Base-by-base conservation (phyloP, 2,888 invertebrate genomes). In the Drosophila pseudotalamancana region DNA sequence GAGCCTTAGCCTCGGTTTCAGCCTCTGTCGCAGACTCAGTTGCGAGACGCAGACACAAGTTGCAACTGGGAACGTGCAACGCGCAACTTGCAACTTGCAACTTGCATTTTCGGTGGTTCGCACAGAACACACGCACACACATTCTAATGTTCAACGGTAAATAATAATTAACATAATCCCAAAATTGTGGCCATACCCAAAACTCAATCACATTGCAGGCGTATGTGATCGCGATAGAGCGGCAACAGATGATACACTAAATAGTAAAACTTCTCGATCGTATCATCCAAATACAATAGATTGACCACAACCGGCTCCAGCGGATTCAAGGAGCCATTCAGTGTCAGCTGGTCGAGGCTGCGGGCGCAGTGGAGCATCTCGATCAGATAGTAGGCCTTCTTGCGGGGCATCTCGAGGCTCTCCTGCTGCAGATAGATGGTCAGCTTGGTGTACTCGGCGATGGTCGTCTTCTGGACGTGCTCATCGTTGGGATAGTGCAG, bases 201-300 rank as follows among this genome's bases (percentile, higher is more conserved):
- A 23, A n/a, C 18, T 56, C 14, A 60, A 14, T 34, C 45, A 5
- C 12, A 16, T 1, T 49, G 34, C 39, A 66, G 14, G 8, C 59
- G 59, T 3, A 72, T 49, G 25, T 72, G 55, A 14, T 72, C 70
- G 31, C 55, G 43, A 32, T 60, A 71, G 4, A 72, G 51, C 4
- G 72, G 66, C 59, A 71, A 39, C 19, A 71, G 35, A 6, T 71
- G 19, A 45, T 35, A 71, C 4, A 72, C 66, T 21, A 72, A 11
- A 35, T 71, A 56, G 39, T 72, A 23, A 4, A 51, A 64, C 14
- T 55, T 72, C 34, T 64, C 72, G 34, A 70, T 72, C 3, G 46
- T 48, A 3, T 50, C 48, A 0, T 16, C 59, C 27, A 69, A 11
- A 5, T 32, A 18, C 1, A 69, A 4, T 0, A 69, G 49, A 29